phyloP scores from a whole-genome alignment of 2,113 vertebrate species.

The Hipposideros armiger region DNA sequence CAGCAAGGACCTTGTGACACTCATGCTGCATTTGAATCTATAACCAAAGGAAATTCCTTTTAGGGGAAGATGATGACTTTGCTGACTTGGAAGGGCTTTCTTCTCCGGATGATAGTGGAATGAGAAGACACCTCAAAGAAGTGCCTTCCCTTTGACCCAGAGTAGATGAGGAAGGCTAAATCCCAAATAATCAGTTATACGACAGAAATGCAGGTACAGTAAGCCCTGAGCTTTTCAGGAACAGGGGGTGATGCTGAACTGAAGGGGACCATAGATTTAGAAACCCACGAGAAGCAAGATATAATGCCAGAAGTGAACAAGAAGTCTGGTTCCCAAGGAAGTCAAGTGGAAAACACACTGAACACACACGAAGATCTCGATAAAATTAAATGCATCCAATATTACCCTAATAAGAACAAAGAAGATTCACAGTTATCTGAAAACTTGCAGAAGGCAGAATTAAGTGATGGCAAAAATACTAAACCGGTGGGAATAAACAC shows the following conservation, averaged over 20 bases:
- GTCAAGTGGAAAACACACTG: conserved; percentile 81
- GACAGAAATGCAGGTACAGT: conserved; percentile 78
- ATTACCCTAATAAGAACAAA: conserved; percentile 86
- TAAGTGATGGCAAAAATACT: conserved; percentile 80
- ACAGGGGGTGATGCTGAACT: conserved; percentile 81
- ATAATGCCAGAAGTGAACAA: conserved; percentile 86
- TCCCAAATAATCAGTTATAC: conserved; percentile 76
- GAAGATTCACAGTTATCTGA: conserved; percentile 80
- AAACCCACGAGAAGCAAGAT: conserved; percentile 86
- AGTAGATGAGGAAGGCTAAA: conserved; percentile 76
- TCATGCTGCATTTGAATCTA: conserved; percentile 61
- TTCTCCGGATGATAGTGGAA: conserved; percentile 56
- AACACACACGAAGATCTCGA: conserved; percentile 85
- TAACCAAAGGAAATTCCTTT: conserved; percentile 85
- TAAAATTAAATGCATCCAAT: conserved; percentile 89
- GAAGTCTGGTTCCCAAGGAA: conserved; percentile 82
- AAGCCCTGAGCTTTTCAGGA: conserved; percentile 74
- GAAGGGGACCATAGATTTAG: conserved; percentile 84
- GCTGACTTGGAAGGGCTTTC: conserved; percentile 83
- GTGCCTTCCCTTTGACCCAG: conserved; percentile 67
- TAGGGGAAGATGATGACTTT: conserved; percentile 78
- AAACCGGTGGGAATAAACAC: conserved; percentile 83
- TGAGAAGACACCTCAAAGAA: conserved; percentile 75
- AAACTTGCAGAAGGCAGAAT: conserved; percentile 81
- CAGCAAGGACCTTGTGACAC: conserved; percentile 64